Evolutionary conservation across 2,797 vertebrate species (phyloP), one percentile per base, ranked within the genome.

Genomic region (Myotis vivesi): DNA sequence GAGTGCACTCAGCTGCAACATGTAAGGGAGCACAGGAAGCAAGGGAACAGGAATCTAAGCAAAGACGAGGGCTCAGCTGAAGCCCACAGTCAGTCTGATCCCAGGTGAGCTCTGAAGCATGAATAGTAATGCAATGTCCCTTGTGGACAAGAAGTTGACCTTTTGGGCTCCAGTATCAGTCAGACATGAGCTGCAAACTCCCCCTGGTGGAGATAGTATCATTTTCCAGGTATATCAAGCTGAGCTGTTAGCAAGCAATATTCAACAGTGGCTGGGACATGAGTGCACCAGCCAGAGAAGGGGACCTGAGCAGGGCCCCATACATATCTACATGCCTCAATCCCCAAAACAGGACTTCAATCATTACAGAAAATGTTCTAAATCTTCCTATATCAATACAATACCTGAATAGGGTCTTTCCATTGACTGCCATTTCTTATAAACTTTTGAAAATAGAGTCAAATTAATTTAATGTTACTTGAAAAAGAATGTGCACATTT

Each of bases 381-480:
- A 46, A 82, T 20, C 20, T 49, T 64, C 57, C 44, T 6, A n/a
- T 38, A 49, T n/a, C 68, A 82, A 51, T 75, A 10, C 12, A 44
- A 57, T 49, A 46, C 33, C 19, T 38, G 66, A 51, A 71, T 19
- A 53, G 8, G 12, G 2, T 23, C 25, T 28, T 46, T 68, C 17
- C 51, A 72, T 59, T 87, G 53, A 91, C 23, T 22, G 23, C 5
- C 5, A 16, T 59, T 76, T 85, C 75, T 93, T 49, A 57, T 8
- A 81, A 72, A 95, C 5, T 68, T 66, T 33, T 36, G 66, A 64
- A 46, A 41, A 22, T 46, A 73, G 36, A 91, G 17, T 75, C 41
- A 84, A 87, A 71, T 36, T 69, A 84, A 87, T 91, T 44, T 77
- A 85, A 57, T 71, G 30, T 88, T 91, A 73, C 44, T 76, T 93